Base-by-base conservation (phyloP, 2,888 invertebrate genomes). In the Coremacera marginata region DNA sequence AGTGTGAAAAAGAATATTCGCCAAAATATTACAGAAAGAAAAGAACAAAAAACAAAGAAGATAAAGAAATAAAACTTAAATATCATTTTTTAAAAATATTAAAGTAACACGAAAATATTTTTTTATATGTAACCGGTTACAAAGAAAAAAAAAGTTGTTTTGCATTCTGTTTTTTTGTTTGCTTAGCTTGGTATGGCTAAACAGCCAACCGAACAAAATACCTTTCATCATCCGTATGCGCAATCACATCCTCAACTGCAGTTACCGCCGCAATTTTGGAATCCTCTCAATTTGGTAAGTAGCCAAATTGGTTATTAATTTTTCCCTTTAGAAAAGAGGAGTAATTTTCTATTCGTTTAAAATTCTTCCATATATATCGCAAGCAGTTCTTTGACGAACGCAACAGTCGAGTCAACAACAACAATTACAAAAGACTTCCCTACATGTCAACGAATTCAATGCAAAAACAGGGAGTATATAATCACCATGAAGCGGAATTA, bases 281-380 rank as follows among this genome's bases (percentile, higher is more conserved):
- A 86, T 81, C 83, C 84, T 37, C 85, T 86, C 79, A 85, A 86
- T 80, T 81, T 85, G 82, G 86, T 86, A 83, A 81, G 86, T 82
- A 8, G 7, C 7, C 3, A 37, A 37, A 8, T 37, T 8, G 37
- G 7, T 37, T 8, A 4, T 5, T 37, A 37, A 37, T 7, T 8
- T 37, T 37, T 37, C 37, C 1, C 37, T 37, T 37, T 7, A 8
- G 7, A 31, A 31, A 31, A 31, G 3, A 4, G 31, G 31, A 31
- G 5, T 31, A 4, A 31, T 31, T 31, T 37, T 8, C 7, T 37
- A 8, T 7, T 37, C 37, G 3, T 37, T 37, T 37, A 8, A 5
- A 37, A 37, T 37, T 37, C 5, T 37, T 8, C 8, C 7, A 5
- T 37, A 37, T 51, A n/a, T 63, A n/a, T 62, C 11, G 65, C 25